Base-by-base conservation (phyloP, 2,113 vertebrate genomes). In the Parotia lawesii region DNA sequence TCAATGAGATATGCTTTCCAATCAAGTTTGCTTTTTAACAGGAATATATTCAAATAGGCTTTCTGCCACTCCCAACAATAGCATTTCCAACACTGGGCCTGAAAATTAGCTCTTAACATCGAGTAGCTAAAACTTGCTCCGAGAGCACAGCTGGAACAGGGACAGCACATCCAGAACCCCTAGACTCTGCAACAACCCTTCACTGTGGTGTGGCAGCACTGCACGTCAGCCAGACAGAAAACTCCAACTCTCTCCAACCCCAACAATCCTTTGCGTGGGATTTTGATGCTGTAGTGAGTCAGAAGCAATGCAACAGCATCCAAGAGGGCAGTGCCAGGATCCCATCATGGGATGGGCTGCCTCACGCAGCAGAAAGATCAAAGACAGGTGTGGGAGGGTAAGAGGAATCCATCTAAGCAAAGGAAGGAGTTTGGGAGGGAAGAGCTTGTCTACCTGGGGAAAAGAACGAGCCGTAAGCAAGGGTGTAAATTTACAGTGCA, bases 341-440 rank as follows among this genome's bases (percentile, higher is more conserved):
- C 64, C 51, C 28, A 9, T 28, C 56, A n/a, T 61, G 94, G 95
- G 94, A n/a, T 56, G 74, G 93, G 94, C 91, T 44, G 75, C 85
- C 67, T 95, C 76, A 87, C 19, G 1, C 38, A 66, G 91, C 94
- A 95, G 31, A 96, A 94, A 97, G 95, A 96, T 97, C 96, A 97
- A 95, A 95, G 93, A 29, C 78, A 79, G 64, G 93, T 90, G 95
- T 96, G 94, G 95, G 93, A 95, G 85, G 91, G 33, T 19, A 87
- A 89, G 71, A 89, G 38, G 74, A 94, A 91, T 73, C 85, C 82
- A 90, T 51, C 54, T 31, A 58, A 58, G 87, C 1, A 54, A 87
- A 73, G 51, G 48, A 91, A 86, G 51, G 74, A 84, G 64, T 37
- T 57, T 66, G 64, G 93, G 71, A 96, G 75, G 91, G 89, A 87